phyloP scores from a whole-genome alignment of 1,140 invertebrate species.

The Drosophila elegans region DNA sequence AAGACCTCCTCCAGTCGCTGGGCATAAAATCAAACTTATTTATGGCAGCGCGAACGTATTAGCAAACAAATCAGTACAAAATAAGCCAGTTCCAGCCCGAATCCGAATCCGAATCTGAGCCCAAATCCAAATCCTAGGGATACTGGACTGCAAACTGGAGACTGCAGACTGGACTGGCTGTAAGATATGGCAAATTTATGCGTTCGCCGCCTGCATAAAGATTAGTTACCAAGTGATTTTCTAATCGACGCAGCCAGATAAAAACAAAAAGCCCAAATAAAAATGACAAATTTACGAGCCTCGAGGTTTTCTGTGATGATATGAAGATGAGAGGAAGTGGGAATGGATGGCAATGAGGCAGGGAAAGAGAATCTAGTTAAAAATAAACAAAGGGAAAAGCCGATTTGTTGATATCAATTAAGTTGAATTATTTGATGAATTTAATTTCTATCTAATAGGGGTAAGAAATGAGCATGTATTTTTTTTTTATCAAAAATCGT shows the following conservation, averaged over 20 bases:
- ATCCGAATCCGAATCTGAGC: not conserved
- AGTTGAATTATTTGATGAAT: too few relatives aligned
- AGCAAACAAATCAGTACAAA: conserved; percentile 84
- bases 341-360: not conserved
- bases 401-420: not conserved
- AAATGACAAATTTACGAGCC: conserved; percentile 68
- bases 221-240: conserved; percentile 76
- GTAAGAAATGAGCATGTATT: too few relatives aligned
- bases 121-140: conserved; percentile 23
- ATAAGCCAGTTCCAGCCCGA: conserved; percentile 53
- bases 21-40: conserved; percentile 80
- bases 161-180: conserved; percentile 6
- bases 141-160: not conserved
- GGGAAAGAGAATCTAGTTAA: not conserved
- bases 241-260: conserved; percentile 67
- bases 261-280: conserved; percentile 76
- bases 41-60: conserved; percentile 82
- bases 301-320: not conserved
- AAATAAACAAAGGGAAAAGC: not conserved
- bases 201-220: conserved; percentile 74
- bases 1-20: conserved; percentile 50
- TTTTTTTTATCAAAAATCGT: too few relatives aligned
- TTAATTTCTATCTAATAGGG: too few relatives aligned
- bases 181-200: conserved; percentile 69
- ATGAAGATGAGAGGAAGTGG: conserved; percentile 13